Base-by-base conservation (phyloP, 2,888 invertebrate genomes). In the Noctua fimbriata region DNA sequence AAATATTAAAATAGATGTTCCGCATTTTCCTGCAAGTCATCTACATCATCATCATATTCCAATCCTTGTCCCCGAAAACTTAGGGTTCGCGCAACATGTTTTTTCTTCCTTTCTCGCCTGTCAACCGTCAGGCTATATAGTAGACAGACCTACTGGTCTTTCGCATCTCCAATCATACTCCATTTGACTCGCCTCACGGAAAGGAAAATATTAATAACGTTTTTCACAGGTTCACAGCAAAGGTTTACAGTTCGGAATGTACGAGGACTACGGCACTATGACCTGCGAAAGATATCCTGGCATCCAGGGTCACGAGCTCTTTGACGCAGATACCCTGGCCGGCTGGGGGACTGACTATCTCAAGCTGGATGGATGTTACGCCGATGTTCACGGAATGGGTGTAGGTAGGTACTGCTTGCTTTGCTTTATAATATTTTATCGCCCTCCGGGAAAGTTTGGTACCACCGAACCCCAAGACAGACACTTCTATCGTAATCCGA, bases 201-300 rank as follows among this genome's bases (percentile, higher is more conserved):
- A 9, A 63, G 18, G 18, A 32, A 63, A 58, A 9, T 14, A 66
- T 24, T 4, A n/a, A 49, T 49, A 55, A 55, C 1, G 0, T 44
- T 70, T 70, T 69, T 84, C 7, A 47, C 89, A 98, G 98, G 96
- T 98, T 70, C 98, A 98, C 91, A 94, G 94, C 9, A 97, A 97
- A 90, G 98, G 98, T 0, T 93, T 99, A 41, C 98, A 98, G 92
- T 98, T 98, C 92, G 98, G 98, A 14, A 97, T 98, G 86, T 99
- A 99, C 92, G 98, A 98, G 89, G 98, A 98, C 93, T 98, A 98
- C 91, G 98, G 98, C 0, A 97, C 97, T 41, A 93, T 96, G 79
- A 99, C 98, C 0, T 99, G 98, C 91, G 98, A 97, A 2, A 98
- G 98, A 0, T 98, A 98, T 92, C 98, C 98, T 0, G 98, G 98